Conservation (phyloP, 2,113 vertebrate species). For the Rhea americana region DNA sequence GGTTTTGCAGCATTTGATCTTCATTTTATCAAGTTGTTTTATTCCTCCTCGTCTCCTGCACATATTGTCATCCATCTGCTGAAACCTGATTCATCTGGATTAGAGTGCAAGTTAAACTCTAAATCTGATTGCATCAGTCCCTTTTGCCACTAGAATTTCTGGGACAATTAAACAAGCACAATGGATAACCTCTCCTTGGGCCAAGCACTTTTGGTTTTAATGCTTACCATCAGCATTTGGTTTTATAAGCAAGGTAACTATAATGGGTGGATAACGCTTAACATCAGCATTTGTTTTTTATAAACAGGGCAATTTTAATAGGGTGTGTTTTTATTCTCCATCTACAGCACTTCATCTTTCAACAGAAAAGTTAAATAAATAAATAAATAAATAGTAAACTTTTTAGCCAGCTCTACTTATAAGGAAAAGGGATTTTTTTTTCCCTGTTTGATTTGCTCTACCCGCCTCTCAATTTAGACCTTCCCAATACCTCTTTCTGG, state of each 20-base stretch:
- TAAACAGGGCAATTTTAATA: background rate
- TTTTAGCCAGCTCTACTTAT: background rate
- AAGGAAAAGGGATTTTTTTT: background rate
- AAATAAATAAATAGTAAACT: background rate
- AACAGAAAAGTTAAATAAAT: background rate
- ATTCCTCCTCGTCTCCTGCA: background rate
- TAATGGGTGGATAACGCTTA: background rate
- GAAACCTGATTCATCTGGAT: background rate
- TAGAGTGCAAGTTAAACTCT: background rate
- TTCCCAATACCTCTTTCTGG: background rate
- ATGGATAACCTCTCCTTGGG: background rate
- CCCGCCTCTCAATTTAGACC: background rate
- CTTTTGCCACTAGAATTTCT: background rate
- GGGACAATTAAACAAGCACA: background rate
- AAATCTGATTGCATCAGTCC: background rate
- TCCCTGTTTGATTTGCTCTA: background rate
- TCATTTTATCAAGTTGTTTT: background rate
- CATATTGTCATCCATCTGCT: constrained; percentile 2
- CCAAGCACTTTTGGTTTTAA: background rate
- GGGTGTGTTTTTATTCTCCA: background rate
- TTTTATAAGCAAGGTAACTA: background rate
- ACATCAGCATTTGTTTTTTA: background rate
- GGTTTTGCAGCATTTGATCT: background rate
- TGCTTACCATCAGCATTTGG: background rate
- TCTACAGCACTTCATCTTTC: background rate